Conservation (phyloP, 2,888 invertebrate genomes). For the Selenia dentaria region DNA sequence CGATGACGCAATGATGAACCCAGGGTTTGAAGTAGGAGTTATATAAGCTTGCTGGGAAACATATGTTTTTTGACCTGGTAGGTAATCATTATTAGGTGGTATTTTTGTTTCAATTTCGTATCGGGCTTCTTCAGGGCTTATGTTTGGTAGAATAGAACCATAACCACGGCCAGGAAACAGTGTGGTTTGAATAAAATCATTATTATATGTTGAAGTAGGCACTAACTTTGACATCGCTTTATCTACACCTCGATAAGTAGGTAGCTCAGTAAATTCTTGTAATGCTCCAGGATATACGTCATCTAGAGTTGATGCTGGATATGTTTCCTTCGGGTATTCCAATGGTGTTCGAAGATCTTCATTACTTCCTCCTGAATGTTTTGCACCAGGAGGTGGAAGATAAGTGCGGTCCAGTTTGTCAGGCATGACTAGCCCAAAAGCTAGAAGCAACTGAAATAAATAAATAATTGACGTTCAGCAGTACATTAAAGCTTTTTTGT, state of each 20-base stretch:
- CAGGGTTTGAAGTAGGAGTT: background rate
- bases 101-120: background rate
- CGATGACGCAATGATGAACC: background rate
- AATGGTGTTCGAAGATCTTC: constrained; percentile 54
- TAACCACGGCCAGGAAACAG: background rate
- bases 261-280: background rate
- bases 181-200: constrained; percentile 1
- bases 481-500: too few relatives aligned
- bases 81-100: background rate
- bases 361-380: constrained; percentile 57
- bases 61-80: background rate
- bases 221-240: background rate
- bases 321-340: constrained; percentile 46
- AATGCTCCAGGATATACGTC: background rate
- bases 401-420: constrained; percentile 66
- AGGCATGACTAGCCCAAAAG: constrained; percentile 46
- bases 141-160: background rate
- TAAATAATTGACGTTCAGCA: too few relatives aligned
- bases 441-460: constrained; percentile 58
- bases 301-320: background rate
- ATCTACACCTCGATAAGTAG: background rate
- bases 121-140: background rate
- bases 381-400: constrained; percentile 65
- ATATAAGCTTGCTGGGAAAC: background rate
- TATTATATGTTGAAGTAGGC: constrained; percentile 10